These are phyloP conservation scores for Ceratotherium simum DNA, from an alignment of 2,113 vertebrate genomes.

Conservation along the genomic window DNA sequence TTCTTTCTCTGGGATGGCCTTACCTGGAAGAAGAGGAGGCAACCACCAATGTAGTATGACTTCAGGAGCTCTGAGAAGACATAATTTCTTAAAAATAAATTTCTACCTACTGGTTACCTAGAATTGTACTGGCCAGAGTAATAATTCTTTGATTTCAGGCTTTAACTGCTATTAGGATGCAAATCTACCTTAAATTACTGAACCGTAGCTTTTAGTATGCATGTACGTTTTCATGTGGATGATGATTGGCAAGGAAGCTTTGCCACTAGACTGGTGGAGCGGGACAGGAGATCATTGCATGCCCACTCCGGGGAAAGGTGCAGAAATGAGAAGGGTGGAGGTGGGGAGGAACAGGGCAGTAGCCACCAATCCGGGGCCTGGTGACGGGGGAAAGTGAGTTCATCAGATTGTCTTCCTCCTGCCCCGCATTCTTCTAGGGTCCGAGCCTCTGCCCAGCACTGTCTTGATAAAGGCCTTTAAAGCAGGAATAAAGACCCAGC, in stretches of 20 bases:
- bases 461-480: background rate
- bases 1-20: background rate
- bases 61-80: background rate
- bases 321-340: background rate
- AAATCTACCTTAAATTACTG: background rate
- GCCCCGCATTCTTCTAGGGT: background rate
- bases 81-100: background rate
- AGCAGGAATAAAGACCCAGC: background rate
- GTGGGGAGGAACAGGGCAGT: background rate
- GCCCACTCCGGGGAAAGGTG: background rate
- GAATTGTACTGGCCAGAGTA: background rate
- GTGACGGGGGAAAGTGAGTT: background rate
- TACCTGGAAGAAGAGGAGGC: background rate
- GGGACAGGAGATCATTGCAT: background rate
- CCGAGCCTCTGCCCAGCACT: background rate
- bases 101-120: background rate
- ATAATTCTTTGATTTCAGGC: background rate
- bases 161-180: background rate
- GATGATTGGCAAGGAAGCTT: background rate
- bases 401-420: background rate
- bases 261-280: background rate
- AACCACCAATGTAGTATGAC: background rate
- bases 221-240: too few relatives aligned
- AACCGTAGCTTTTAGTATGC: background rate
- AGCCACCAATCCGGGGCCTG: background rate